These are phyloP conservation scores for Trachemys scripta DNA, from an alignment of 2,113 vertebrate species.

Conservation along the genomic window DNA sequence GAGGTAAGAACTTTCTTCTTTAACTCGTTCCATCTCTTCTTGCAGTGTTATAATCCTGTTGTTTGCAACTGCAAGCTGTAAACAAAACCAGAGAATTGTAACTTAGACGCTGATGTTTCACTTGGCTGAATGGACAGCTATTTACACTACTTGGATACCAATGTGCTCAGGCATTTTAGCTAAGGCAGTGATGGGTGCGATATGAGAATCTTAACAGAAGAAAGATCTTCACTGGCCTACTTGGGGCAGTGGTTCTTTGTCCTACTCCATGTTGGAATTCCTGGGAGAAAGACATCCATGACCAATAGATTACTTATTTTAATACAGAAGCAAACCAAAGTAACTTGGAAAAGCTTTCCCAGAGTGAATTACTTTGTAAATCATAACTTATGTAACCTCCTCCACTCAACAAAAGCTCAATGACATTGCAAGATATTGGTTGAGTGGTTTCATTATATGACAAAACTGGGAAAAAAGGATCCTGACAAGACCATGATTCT, in stretches of 20 bases:
- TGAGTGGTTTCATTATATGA: fast-evolving
- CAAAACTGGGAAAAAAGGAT: background rate
- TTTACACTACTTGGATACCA: fast-evolving
- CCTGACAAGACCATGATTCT: fast-evolving
- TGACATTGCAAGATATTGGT: background rate
- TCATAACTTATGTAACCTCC: fast-evolving
- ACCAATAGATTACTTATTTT: fast-evolving
- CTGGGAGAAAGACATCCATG: fast-evolving
- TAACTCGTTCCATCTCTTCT: conserved; percentile 94
- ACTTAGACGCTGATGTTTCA: background rate
- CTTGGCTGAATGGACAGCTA: background rate
- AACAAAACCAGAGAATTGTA: background rate
- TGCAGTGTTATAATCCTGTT: conserved; percentile 98
- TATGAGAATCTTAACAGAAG: background rate
- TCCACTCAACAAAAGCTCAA: fast-evolving
- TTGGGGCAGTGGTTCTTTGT: fast-evolving
- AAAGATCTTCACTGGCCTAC: background rate
- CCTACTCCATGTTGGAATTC: background rate
- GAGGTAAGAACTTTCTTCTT: conserved; percentile 92
- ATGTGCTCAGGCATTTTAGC: background rate
- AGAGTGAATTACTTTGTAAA: background rate
- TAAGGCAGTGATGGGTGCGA: background rate
- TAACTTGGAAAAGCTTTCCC: background rate
- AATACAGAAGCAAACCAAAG: background rate
- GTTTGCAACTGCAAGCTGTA: conserved; percentile 95